Base-by-base conservation (phyloP, 1,140 invertebrate genomes). In the Coptotermes formosanus region DNA sequence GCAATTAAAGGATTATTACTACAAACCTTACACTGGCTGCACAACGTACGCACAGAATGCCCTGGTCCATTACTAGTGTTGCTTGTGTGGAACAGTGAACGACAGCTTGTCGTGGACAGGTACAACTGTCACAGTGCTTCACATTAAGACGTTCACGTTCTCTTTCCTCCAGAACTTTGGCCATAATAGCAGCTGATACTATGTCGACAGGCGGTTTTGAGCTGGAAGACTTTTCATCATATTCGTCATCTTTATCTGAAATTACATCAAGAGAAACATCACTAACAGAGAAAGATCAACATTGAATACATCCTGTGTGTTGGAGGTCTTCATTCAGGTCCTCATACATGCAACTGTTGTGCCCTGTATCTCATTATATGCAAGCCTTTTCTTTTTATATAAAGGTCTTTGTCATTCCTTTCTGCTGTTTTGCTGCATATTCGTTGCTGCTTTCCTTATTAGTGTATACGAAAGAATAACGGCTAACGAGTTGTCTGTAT, bases 101-200 rank as follows among this genome's bases (percentile, higher is more conserved):
- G 3, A 45, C 6, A n/a, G 9, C 64, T 30, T 82, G 75, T 32
- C 75, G 75, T 30, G 82, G 44, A 90, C 96, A 97, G 81, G 93
- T 94, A 88, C 96, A 97, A 1, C 95, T 96, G 87, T 95, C 94
- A 90, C 96, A 97, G 88, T 97, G 97, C 90, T 96, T 96, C 16
- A 16, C 94, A 93, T 86, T 94, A 90, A 87, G 91, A 88, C 93
- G 94, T 91, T 93, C 95, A 91, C 93, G 96, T 90, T 93, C 95
- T 89, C 93, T 93, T 88, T 98, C 97, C 90, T 98, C 96, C 48
- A 99, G 92, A 82, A 98, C 96, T 93, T 98, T 97, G 6, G 97
- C 97, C 94, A 99, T 97, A 83, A 98, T 95, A 25, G 97, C 95
- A 55, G 97, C 97, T 19, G 97, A 98, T 43, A 99, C 97, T 88